Evolutionary conservation across 2,113 vertebrate genomes (phyloP), one percentile per base, ranked within the genome.

Genomic region (Antennarius striatus): DNA sequence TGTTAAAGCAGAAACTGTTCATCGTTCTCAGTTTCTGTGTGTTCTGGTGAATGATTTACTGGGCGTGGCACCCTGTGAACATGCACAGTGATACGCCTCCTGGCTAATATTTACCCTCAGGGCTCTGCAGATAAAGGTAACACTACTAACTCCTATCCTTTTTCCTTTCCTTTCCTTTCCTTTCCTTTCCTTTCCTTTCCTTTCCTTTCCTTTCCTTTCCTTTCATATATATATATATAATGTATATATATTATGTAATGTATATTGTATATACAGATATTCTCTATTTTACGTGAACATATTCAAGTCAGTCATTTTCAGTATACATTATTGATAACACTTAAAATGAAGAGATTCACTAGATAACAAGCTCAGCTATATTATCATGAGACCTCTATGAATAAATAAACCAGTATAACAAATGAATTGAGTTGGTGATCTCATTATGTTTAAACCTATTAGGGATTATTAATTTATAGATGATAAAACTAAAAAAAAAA

Each of bases 31-130:
- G 10, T 47, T 2, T 52, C 36, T 64, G 28, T 68, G 54, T 16
- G 22, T 16, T 3, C 4, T 32, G 47, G 76, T 82, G 60, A 86
- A 89, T 85, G 64, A 88, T 87, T 88, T 55, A 84, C 77, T 56
- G 62, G 84, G 88, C 68, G 85, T 69, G 83, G 77, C 62, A 30
- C 36, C 16, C 22, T n/a, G 14, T 52, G 17, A 65, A 11, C 16
- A 63, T 67, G 40, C 12, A 32, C 56, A 64, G 65, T 47, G 10
- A 17, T n/a, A 56, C 60, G n/a, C 1, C 8, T 13, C 32, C 36
- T 30, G 0, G 28, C 8, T 57, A 36, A 53, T 68, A n/a, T 45
- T 10, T 40, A 13, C 28, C 2, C 5, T 57, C 22, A 14, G 8
- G n/a, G 22, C 6, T 15, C 14, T 22, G 60, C 47, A 56, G 45